These are phyloP conservation scores for Panthera leo DNA, from an alignment of 2,113 vertebrate species.

Conservation along the genomic window DNA sequence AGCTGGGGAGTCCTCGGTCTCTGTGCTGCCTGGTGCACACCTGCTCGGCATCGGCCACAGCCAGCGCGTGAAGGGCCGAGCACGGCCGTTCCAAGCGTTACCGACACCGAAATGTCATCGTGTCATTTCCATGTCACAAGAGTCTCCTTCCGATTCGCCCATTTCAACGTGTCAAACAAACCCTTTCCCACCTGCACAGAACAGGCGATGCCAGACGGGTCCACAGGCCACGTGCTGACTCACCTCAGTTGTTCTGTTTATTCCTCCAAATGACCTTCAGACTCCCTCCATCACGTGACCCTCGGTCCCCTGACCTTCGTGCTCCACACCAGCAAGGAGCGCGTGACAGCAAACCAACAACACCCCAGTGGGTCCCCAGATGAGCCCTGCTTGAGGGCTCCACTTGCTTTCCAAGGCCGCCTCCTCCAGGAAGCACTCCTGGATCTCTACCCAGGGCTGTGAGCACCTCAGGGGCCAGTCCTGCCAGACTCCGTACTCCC, in stretches of 20 bases:
- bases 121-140: neutral
- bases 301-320: neutral
- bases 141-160: neutral
- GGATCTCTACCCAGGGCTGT: neutral
- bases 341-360: neutral
- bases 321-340: neutral
- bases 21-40: too few species aligned
- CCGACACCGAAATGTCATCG: fast-evolving
- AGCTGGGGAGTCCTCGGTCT: neutral
- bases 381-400: neutral
- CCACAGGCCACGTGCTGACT: fast-evolving
- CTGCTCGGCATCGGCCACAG: too few species aligned
- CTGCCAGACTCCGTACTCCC: neutral
- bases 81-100: fast-evolving
- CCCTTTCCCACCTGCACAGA: fast-evolving
- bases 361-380: fast-evolving
- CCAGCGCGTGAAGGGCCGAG: fast-evolving
- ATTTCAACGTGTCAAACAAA: fast-evolving
- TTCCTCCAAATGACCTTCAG: neutral
- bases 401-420: neutral
- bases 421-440: neutral
- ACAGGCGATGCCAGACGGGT: fast-evolving
- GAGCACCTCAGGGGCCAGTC: neutral
- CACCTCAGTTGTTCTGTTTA: fast-evolving
- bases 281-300: neutral